Conservation (phyloP, 92 coral and sea anemone species). For the Epizoanthus scotinus region DNA sequence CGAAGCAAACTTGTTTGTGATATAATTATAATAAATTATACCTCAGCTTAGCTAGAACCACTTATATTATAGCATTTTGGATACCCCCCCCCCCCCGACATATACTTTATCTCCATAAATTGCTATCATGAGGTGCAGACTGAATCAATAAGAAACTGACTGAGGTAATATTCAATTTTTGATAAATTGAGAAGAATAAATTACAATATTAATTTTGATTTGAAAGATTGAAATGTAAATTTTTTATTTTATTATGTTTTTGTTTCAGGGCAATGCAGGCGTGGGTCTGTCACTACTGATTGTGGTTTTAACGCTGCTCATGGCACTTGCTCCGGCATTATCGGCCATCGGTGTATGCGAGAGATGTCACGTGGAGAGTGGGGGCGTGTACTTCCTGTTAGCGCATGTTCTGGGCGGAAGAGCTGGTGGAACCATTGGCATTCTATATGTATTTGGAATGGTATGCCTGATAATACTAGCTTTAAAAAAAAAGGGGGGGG, state of each 20-base stretch:
- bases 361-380: slow-evolving; percentile 92
- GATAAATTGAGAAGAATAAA: neutral
- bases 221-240: neutral
- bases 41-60: too few relatives aligned
- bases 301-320: slow-evolving; percentile 84
- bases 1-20: too few relatives aligned
- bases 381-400: slow-evolving; percentile 93
- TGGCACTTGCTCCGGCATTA: slow-evolving; percentile 93
- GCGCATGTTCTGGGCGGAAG: slow-evolving; percentile 96
- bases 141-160: too few relatives aligned
- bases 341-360: slow-evolving; percentile 97
- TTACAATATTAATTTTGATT: neutral
- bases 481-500: neutral
- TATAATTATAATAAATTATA: too few relatives aligned
- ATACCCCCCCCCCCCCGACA: too few relatives aligned
- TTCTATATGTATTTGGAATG: slow-evolving; percentile 93
- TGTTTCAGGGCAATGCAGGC: slow-evolving; percentile 98
- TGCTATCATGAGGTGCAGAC: too few relatives aligned
- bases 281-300: slow-evolving; percentile 88
- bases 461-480: slow-evolving; percentile 39
- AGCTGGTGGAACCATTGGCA: slow-evolving; percentile 89
- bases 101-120: too few relatives aligned
- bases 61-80: too few relatives aligned
- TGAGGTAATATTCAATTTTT: too few relatives aligned
- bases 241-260: neutral